Percentiles rank a stretch among this genome's conserved stretches.
These are phyloP conservation scores for Parazoanthus swiftii DNA, from an alignment of 92 coral and sea anemone species.

Conservation along the genomic window DNA sequence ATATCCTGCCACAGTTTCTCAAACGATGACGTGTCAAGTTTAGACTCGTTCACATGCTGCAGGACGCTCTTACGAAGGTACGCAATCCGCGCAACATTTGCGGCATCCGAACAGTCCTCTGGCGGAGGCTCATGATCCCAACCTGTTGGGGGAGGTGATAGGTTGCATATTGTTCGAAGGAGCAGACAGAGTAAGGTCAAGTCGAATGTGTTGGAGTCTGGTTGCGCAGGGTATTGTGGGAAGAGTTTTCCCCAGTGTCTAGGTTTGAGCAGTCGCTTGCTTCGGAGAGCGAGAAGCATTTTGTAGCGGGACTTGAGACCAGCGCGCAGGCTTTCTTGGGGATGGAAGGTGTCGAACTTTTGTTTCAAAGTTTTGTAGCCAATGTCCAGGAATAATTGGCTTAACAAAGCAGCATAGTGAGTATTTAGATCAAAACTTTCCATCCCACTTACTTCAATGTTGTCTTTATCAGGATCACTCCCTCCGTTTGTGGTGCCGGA, in stretches of 20 bases:
- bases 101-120: conserved; percentile 29
- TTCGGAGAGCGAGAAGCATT: conserved; percentile 20
- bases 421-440: not conserved
- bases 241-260: conserved; percentile 30
- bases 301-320: conserved; percentile 37
- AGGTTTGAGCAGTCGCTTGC: conserved; percentile 21
- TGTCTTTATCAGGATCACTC: not conserved
- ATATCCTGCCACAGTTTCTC: conserved; percentile 31
- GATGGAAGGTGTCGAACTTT: conserved; percentile 8
- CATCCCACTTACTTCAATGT: not conserved
- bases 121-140: conserved; percentile 1
- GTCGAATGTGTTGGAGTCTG: conserved; percentile 28
- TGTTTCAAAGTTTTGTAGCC: conserved; percentile 13
- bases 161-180: conserved; percentile 31
- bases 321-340: conserved; percentile 13
- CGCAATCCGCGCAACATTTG: conserved; percentile 22
- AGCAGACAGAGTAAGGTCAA: conserved; percentile 23
- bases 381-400: conserved; percentile 13
- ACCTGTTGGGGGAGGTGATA: conserved; percentile 33
- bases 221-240: conserved; percentile 35
- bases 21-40: conserved; percentile 8
- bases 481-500: not conserved
- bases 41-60: not conserved
- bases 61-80: conserved; percentile 17
- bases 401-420: conserved; percentile 19